Base-by-base conservation (phyloP, 2,113 vertebrate species). In the Siniperca knerii region DNA sequence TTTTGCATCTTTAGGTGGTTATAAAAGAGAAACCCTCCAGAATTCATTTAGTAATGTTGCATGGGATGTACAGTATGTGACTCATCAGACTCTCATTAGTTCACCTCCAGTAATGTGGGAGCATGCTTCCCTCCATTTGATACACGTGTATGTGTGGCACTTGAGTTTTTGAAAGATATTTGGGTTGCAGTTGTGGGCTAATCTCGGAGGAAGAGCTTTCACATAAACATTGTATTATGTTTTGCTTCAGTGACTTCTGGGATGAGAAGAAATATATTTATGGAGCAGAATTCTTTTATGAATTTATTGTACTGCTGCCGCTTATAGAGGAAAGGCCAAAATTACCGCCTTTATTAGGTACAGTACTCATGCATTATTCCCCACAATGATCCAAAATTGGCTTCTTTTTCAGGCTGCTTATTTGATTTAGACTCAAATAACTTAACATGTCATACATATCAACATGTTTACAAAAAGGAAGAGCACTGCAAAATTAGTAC, bases 1-100 rank as follows among this genome's bases (percentile, higher is more conserved):
- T 97, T 97, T 93, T 97, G 96, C 97, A 97, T 97, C 96, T 96
- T 96, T 95, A 95, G 92, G 95, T 95, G 96, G 94, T 94, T 93
- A 95, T 94, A 95, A 93, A 96, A 95, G 96, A 96, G 96, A 96
- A 97, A 94, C 94, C 95, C 91, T 96, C 94, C 95, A 91, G 94
- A 96, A 96, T 96, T 96, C 78, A 92, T 94, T 94, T 91, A 85
- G 91, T 94, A 95, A 91, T 93, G 94, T 94, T 95, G 94, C 95
- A 95, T 95, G 93, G 95, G 94, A 95, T 95, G 94, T 95, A 94
- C 94, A 95, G 93, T 95, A 69, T 91, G 95, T 96, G 93, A 91
- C 87, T 90, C 93, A 93, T 93, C 82, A 72, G 76, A 81, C 79
- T 61, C 48, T 60, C 93, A 92, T 95, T 92, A 72, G 81, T 90